phyloP scores from a whole-genome alignment of 2,113 vertebrate genomes.

The Xiphorhynchus elegans region DNA sequence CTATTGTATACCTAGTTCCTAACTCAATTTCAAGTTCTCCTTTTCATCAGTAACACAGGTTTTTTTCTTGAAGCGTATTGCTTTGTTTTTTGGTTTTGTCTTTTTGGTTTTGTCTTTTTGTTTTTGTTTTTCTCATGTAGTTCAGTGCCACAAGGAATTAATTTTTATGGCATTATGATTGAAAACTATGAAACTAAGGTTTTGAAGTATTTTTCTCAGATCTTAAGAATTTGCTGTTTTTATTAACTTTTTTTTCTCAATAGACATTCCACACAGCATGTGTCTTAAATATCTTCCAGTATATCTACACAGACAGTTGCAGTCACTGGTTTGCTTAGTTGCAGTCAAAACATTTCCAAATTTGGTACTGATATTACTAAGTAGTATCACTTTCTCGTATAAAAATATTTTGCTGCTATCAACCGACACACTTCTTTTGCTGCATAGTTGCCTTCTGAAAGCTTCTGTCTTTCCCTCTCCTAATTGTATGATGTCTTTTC shows the following conservation, averaged over 20 bases:
- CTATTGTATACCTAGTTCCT: background rate
- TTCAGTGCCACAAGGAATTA: background rate
- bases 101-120: background rate
- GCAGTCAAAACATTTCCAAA: constrained; percentile 30
- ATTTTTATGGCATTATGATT: background rate
- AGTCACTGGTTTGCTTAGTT: constrained; percentile 9
- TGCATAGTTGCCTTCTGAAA: background rate
- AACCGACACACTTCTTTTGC: background rate
- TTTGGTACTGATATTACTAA: constrained; percentile 22
- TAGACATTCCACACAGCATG: background rate
- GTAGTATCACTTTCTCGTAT: constrained; percentile 3
- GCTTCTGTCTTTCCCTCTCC: background rate
- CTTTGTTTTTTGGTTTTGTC: background rate
- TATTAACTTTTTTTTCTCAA: background rate
- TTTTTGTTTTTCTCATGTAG: background rate
- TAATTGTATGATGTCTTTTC: background rate
- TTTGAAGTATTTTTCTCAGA: background rate
- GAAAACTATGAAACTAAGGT: background rate
- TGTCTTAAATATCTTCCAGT: background rate
- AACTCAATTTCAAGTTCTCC: background rate
- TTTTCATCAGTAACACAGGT: background rate
- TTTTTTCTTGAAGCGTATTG: background rate
- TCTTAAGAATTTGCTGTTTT: background rate
- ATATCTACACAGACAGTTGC: background rate
- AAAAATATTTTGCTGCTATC: constrained; percentile 23